Evolutionary conservation across 2,888 invertebrate genomes (phyloP).

Genomic region (Agonopterix alstromeriana): DNA sequence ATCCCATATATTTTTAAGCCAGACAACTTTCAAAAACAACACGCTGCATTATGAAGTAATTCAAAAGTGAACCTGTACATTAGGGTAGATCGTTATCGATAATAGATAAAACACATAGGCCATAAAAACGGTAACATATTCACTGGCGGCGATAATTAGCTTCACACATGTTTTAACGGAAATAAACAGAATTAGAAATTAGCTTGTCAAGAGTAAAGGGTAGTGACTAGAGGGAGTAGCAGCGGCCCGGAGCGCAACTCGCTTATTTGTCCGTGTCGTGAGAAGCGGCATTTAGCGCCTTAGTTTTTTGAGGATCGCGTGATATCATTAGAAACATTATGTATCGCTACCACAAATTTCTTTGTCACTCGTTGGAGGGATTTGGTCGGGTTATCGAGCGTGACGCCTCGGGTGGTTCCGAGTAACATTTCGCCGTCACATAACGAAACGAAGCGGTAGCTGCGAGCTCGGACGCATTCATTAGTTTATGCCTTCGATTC

Average conservation of each 20-base stretch:
- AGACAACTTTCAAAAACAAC: no score
- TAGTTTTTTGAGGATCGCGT: constrained; percentile 49
- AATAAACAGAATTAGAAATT: constrained; percentile 1
- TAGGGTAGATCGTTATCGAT: background rate
- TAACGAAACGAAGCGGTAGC: background rate
- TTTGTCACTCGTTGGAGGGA: constrained; percentile 54
- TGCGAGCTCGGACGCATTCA: no score
- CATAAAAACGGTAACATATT: background rate
- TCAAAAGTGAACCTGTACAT: no score
- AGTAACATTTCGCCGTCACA: background rate
- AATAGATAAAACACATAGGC: background rate
- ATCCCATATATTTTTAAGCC: no score
- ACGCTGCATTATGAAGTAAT: no score
- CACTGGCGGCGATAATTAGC: background rate
- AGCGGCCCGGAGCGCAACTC: no score
- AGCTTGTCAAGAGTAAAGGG: background rate
- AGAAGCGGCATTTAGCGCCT: constrained; percentile 51
- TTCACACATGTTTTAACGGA: background rate
- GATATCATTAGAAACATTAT: constrained; percentile 50
- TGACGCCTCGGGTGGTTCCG: constrained; percentile 24
- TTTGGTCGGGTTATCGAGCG: constrained; percentile 47
- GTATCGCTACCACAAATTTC: constrained; percentile 51
- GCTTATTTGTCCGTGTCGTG: constrained; percentile 27
- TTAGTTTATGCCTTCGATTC: no score
- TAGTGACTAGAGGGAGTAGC: no score